These are phyloP conservation scores for Eurystomus glaucurus DNA, from an alignment of 2,797 vertebrate species.

Conservation along the genomic window DNA sequence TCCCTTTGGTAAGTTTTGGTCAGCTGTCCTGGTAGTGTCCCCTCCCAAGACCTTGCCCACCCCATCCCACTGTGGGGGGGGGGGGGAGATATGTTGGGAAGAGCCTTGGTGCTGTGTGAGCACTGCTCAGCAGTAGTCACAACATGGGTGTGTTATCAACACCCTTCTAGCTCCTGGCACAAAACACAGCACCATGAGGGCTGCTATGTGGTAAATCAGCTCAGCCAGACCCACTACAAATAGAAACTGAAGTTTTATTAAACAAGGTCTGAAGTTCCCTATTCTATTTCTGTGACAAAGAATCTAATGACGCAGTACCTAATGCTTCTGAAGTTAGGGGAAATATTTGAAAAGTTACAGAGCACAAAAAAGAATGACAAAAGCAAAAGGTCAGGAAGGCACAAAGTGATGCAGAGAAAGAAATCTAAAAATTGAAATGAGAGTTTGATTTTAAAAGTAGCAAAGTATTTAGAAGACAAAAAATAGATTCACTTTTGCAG, in stretches of 20 bases:
- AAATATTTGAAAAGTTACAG: neutral
- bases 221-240: too few species aligned
- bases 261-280: neutral
- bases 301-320: neutral
- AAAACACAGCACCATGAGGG: too few species aligned
- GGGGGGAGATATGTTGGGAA: too few species aligned
- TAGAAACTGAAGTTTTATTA: neutral
- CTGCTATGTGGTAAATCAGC: too few species aligned
- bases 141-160: too few species aligned
- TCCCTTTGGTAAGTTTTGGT: too few species aligned
- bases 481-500: slow-evolving; percentile 5
- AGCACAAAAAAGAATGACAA: neutral
- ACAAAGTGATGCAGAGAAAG: neutral
- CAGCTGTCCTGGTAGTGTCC: too few species aligned
- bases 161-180: too few species aligned
- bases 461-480: neutral
- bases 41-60: too few species aligned
- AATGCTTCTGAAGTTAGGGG: neutral
- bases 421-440: neutral
- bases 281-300: neutral
- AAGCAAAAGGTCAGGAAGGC: neutral
- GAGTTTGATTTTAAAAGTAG: neutral
- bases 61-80: too few species aligned
- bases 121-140: too few species aligned
- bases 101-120: too few species aligned